Conservation (phyloP, 1,140 invertebrate species). For the Ladona fulva region DNA sequence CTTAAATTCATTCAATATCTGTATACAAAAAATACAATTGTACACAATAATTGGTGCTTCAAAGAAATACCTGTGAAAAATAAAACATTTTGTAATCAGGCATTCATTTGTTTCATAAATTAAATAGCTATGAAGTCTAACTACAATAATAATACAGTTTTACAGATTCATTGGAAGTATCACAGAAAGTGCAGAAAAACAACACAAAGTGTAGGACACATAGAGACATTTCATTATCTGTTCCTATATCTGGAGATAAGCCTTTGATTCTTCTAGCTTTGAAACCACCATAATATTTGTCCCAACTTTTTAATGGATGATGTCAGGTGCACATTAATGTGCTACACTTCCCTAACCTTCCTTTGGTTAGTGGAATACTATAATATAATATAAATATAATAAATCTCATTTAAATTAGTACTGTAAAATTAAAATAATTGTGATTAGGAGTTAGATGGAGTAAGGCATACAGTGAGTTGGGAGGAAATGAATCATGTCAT, state of each 20-base stretch:
- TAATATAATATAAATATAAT: too few species aligned
- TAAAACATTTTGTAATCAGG: background rate
- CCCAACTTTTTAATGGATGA: too few species aligned
- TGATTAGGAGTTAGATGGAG: too few species aligned
- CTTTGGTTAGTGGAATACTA: too few species aligned
- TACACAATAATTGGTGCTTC: background rate
- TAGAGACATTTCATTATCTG: background rate
- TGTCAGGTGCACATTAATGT: too few species aligned
- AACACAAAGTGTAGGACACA: background rate
- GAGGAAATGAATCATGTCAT: too few species aligned
- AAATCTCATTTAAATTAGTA: too few species aligned
- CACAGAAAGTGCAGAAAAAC: background rate
- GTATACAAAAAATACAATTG: background rate
- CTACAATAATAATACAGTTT: background rate
- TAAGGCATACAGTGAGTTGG: too few species aligned
- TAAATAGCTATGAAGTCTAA: background rate
- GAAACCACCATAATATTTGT: too few species aligned
- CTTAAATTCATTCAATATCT: background rate
- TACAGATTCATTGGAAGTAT: background rate
- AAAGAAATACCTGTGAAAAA: conserved; percentile 1
- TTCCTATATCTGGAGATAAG: background rate
- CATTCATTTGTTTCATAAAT: background rate
- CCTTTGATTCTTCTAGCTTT: too few species aligned
- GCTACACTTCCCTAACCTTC: too few species aligned
- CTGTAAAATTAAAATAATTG: too few species aligned